Base-by-base conservation (phyloP, 2,888 invertebrate genomes). In the Ernsta delagoae region DNA sequence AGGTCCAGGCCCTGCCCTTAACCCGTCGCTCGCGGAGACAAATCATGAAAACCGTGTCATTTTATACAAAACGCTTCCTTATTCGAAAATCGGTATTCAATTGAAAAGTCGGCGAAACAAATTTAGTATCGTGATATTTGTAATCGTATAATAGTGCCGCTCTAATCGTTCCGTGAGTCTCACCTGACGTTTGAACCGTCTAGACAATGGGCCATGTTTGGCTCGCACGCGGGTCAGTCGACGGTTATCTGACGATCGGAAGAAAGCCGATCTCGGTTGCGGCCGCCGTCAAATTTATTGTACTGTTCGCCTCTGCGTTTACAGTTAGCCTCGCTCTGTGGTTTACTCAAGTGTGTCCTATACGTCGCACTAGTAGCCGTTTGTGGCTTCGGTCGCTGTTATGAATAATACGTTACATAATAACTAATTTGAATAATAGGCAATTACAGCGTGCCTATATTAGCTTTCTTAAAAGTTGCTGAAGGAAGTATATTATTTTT, bases 171-270 rank as follows among this genome's bases (percentile, higher is more conserved):
- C 62, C 71, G 66, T 70, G 70, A 45, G 67, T 59, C 48, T 63
- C 68, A 74, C 75, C 74, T 80, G 80, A 77, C 78, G 78, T 84
- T 82, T 79, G 79, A 80, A 78, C 79, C 79, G 79, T 79, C 75
- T 83, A 86, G 75, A 91, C 90, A 91, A 91, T 91, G 81, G 88
- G 79, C 79, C 73, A 79, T 79, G 82, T 77, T 76, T 75, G 79
- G 75, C 85, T 88, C 88, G 83, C 86, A 84, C 87, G 84, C 85
- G 81, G 91, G 91, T 91, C 90, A 88, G 77, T 85, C 80, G 77
- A 79, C 86, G 88, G 89, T 89, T 90, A 91, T 91, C 91, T 87
- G 75, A 70, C 74, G 84, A 90, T 92, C 90, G 85, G 82, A 85
- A 84, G 87, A 87, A 85, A 87, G 86, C 80, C 82, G 84, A 90